Conservation (phyloP, 2,888 invertebrate species). For the Noctua janthina region DNA sequence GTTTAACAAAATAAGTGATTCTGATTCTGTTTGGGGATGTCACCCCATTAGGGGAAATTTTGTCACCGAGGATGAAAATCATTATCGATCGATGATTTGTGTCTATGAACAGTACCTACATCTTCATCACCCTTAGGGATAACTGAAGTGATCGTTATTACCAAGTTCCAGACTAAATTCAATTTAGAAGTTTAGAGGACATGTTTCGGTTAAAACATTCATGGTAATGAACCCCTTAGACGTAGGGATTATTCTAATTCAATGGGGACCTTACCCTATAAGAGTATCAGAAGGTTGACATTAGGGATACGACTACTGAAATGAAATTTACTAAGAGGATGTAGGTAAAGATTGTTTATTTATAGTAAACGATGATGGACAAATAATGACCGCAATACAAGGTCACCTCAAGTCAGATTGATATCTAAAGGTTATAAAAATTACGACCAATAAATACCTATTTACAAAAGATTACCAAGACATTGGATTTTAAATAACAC, state of each 20-base stretch:
- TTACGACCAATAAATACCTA: constrained; percentile 10
- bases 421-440: constrained; percentile 8
- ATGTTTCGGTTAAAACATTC: constrained; percentile 13
- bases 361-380: constrained; percentile 20
- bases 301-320: neutral
- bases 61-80: neutral
- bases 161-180: constrained; percentile 11
- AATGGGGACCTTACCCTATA: neutral
- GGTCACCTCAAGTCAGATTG: constrained; percentile 6
- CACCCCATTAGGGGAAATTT: neutral
- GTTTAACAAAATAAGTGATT: neutral
- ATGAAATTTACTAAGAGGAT: neutral
- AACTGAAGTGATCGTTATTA: neutral
- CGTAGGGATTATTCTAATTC: constrained; percentile 24
- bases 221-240: constrained; percentile 34
- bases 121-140: neutral
- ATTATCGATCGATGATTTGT: neutral
- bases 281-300: neutral
- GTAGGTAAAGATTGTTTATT: neutral
- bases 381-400: constrained; percentile 24
- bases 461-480: constrained; percentile 2
- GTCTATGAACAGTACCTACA: neutral
- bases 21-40: neutral
- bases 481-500: neutral
- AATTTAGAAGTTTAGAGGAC: constrained; percentile 36